Evolutionary conservation across 1,140 invertebrate species (phyloP).

Genomic region (Akabosia matsudoensis): DNA sequence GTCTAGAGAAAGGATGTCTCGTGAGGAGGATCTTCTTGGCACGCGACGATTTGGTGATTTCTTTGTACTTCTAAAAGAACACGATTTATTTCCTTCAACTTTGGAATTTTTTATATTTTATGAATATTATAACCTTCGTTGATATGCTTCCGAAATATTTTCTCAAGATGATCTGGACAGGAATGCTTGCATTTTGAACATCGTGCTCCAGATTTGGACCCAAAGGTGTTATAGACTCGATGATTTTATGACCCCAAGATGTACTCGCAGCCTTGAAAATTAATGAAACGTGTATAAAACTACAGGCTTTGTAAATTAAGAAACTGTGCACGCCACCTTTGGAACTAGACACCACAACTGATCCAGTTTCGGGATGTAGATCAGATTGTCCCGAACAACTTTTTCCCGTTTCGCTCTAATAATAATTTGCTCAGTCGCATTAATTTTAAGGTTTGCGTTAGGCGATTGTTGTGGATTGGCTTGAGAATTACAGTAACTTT

Average conservation of each 20-base stretch:
- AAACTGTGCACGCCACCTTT: conserved; percentile 24
- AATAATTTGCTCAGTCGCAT: neutral
- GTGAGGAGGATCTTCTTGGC: conserved; percentile 37
- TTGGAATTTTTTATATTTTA: neutral
- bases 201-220: neutral
- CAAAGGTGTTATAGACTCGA: neutral
- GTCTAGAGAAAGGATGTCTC: conserved; percentile 41
- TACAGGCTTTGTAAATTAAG: neutral
- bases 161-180: conserved; percentile 29
- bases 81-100: too few relatives aligned
- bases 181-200: conserved; percentile 2
- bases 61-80: conserved; percentile 26
- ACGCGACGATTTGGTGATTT: conserved; percentile 13
- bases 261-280: conserved; percentile 43
- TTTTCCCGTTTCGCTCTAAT: conserved; percentile 27
- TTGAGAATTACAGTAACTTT: too few relatives aligned
- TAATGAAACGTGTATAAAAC: neutral
- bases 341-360: conserved; percentile 46
- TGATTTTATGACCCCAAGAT: conserved; percentile 38
- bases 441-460: too few relatives aligned
- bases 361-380: conserved; percentile 28
- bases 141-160: conserved; percentile 32
- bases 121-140: conserved; percentile 27
- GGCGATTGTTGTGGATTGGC: too few relatives aligned
- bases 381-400: conserved; percentile 29